phyloP scores from a whole-genome alignment of 2,113 vertebrate genomes.

The Plestiodon gilberti region DNA sequence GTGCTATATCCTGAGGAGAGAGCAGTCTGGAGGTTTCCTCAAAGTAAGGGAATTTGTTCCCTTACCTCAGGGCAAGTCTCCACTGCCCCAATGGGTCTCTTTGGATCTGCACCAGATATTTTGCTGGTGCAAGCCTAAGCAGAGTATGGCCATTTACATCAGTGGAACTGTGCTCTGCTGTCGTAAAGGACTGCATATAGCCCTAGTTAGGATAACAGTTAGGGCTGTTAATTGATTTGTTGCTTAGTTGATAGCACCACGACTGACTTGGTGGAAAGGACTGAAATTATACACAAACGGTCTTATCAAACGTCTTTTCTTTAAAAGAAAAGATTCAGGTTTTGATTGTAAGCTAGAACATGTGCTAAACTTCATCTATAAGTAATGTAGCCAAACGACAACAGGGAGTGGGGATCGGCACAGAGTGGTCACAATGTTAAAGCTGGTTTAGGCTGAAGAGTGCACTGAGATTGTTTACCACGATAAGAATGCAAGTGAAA shows the following conservation, averaged over 20 bases:
- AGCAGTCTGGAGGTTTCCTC: too few species aligned
- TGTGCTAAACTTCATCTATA: background rate
- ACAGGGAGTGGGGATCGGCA: background rate
- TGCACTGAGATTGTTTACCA: background rate
- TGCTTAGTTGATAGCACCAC: background rate
- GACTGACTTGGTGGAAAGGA: background rate
- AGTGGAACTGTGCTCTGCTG: too few species aligned
- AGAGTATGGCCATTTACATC: too few species aligned
- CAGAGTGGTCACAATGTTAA: background rate
- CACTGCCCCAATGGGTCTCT: too few species aligned
- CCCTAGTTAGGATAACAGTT: too few species aligned
- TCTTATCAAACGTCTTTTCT: background rate
- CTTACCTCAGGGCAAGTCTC: too few species aligned
- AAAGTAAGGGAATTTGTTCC: too few species aligned
- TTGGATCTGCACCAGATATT: too few species aligned
- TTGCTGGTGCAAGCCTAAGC: too few species aligned
- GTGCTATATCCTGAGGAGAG: too few species aligned
- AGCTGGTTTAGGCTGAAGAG: background rate
- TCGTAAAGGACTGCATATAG: too few species aligned
- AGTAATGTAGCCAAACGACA: background rate
- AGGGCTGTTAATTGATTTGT: slow-evolving; percentile 1
- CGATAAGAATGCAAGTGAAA: background rate
- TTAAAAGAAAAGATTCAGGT: background rate
- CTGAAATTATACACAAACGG: background rate
- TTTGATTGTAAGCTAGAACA: background rate